Conservation (phyloP, 1,140 invertebrate genomes). For the Maconellicoccus hirsutus region DNA sequence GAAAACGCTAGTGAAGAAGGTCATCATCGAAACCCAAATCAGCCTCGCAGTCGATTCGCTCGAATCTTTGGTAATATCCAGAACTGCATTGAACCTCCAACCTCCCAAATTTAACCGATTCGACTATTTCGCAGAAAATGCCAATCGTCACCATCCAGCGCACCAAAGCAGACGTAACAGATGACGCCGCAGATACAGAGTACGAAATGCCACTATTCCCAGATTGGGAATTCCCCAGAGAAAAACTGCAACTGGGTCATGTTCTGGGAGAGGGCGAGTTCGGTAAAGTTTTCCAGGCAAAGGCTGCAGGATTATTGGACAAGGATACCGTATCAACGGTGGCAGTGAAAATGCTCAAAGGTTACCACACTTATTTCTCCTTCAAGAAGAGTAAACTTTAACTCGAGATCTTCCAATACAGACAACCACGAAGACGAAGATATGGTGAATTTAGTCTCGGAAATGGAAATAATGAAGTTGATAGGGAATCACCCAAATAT, state of each 20-base stretch:
- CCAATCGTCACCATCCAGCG: conserved; percentile 77
- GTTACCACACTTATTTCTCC: background rate
- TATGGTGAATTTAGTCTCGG: conserved; percentile 88
- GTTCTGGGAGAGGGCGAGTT: conserved; percentile 88
- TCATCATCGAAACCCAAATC: no score
- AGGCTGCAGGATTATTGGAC: conserved; percentile 58
- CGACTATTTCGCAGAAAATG: conserved; percentile 47
- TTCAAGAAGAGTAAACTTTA: no score
- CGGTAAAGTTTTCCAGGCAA: conserved; percentile 80
- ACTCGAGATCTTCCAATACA: conserved; percentile 35
- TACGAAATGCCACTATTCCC: conserved; percentile 86
- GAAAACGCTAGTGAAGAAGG: no score
- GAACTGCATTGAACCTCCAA: no score
- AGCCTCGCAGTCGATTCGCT: no score
- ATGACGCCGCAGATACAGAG: conserved; percentile 56
- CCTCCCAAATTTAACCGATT: no score
- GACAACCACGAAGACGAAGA: conserved; percentile 92
- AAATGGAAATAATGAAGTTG: conserved; percentile 99
- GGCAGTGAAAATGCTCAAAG: conserved; percentile 98
- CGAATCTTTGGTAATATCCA: no score
- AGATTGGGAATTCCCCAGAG: conserved; percentile 79
- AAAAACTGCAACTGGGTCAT: conserved; percentile 61
- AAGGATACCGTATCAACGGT: conserved; percentile 59
- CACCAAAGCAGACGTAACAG: conserved; percentile 36
- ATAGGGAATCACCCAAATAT: conserved; percentile 96